Conservation (phyloP, 2,888 invertebrate species). For the Muschampia plurimacula region DNA sequence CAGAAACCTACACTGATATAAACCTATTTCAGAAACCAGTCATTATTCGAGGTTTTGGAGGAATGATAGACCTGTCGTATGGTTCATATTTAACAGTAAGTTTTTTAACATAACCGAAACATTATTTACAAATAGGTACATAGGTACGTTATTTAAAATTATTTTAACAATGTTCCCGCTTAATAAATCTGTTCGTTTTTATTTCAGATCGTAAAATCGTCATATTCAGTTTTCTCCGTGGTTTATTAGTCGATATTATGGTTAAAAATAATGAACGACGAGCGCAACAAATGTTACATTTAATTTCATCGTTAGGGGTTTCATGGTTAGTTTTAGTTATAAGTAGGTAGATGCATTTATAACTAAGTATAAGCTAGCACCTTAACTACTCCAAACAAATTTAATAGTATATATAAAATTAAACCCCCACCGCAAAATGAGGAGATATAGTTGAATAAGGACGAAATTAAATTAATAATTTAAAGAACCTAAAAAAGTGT, state of each 20-base stretch:
- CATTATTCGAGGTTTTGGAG: constrained; percentile 54
- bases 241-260: constrained; percentile 50
- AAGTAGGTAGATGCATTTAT: too few relatives aligned
- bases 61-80: constrained; percentile 58
- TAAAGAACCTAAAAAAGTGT: too few relatives aligned
- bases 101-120: neutral
- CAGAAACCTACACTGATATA: too few relatives aligned
- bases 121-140: too few relatives aligned
- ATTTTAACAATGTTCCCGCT: neutral
- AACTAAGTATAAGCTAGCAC: too few relatives aligned
- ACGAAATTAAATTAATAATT: too few relatives aligned
- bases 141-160: neutral
- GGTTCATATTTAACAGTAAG: constrained; percentile 48
- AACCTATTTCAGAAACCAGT: constrained; percentile 57
- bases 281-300: neutral
- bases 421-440: too few relatives aligned
- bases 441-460: too few relatives aligned
- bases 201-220: constrained; percentile 54
- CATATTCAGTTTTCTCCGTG: constrained; percentile 64
- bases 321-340: too few relatives aligned
- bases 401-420: too few relatives aligned
- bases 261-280: neutral
- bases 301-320: too few relatives aligned
- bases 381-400: too few relatives aligned
- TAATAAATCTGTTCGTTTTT: constrained; percentile 40